Conservation (phyloP, 1,140 invertebrate genomes). For the Laupala kohalensis region DNA sequence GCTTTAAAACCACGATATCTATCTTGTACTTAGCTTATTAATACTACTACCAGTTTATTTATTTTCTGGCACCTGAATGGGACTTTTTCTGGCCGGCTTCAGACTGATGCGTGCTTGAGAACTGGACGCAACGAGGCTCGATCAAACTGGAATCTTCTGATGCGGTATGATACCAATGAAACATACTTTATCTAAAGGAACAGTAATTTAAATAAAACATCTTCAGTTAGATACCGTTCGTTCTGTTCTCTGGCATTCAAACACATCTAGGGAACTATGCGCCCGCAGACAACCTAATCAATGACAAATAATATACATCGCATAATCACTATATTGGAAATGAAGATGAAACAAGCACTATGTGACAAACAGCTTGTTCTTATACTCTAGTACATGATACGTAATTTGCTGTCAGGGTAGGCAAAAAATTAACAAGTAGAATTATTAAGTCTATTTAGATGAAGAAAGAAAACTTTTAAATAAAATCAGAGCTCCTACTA, state of each 20-base stretch:
- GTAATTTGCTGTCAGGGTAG: constrained; percentile 13
- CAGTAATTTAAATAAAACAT: too few species aligned
- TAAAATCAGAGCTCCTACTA: background rate
- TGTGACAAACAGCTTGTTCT: background rate
- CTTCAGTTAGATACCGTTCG: background rate
- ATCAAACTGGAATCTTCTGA: too few species aligned
- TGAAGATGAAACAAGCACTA: constrained; percentile 1
- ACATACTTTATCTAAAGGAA: too few species aligned
- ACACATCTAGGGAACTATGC: background rate
- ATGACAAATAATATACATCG: background rate
- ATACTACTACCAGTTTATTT: background rate
- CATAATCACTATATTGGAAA: background rate
- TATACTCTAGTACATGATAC: constrained; percentile 11
- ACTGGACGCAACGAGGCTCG: too few species aligned
- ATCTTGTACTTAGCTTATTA: background rate
- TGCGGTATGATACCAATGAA: too few species aligned
- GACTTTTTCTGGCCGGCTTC: background rate
- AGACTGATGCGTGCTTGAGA: too few species aligned
- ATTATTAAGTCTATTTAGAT: background rate
- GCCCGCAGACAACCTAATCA: background rate
- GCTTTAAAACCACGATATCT: background rate
- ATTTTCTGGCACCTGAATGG: background rate
- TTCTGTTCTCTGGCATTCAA: background rate
- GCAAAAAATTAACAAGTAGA: background rate
- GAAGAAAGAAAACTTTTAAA: background rate